Evolutionary conservation across 2,888 invertebrate genomes (phyloP).

Genomic region (Mesorhabditis sp.): DNA sequence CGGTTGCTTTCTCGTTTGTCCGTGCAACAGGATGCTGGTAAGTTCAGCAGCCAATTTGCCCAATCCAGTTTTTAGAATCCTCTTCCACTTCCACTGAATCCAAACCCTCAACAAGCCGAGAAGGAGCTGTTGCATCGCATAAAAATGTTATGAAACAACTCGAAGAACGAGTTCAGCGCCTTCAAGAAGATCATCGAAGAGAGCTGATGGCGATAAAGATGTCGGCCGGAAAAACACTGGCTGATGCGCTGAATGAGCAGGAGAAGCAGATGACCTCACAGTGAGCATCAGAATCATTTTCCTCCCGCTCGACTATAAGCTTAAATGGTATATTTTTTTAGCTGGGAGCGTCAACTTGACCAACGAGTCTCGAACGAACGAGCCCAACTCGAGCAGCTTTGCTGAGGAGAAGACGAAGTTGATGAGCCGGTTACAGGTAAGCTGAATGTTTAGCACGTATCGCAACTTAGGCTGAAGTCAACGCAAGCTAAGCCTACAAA

Average conservation of each 20-base stretch:
- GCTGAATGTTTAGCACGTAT: background rate
- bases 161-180: background rate
- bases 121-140: background rate
- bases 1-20: slow-evolving; percentile 7
- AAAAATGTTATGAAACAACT: background rate
- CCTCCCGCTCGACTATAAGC: slow-evolving; percentile 5
- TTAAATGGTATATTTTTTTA: slow-evolving; percentile 12
- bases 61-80: background rate
- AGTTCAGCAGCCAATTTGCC: background rate
- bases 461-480: background rate
- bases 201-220: slow-evolving; percentile 11
- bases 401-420: slow-evolving; percentile 39
- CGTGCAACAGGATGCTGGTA: slow-evolving; percentile 2
- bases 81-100: background rate
- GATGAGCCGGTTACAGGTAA: slow-evolving; percentile 35
- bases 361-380: slow-evolving; percentile 17
- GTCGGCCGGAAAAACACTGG: slow-evolving; percentile 14
- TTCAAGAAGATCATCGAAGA: slow-evolving; percentile 7
- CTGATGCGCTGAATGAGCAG: slow-evolving; percentile 22
- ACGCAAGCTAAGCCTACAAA: background rate
- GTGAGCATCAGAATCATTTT: background rate
- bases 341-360: slow-evolving; percentile 17
- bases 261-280: slow-evolving; percentile 17
- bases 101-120: background rate
- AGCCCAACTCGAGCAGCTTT: slow-evolving; percentile 24